Base-by-base conservation (phyloP, 2,113 vertebrate genomes). In the Odontophorus gujanensis region DNA sequence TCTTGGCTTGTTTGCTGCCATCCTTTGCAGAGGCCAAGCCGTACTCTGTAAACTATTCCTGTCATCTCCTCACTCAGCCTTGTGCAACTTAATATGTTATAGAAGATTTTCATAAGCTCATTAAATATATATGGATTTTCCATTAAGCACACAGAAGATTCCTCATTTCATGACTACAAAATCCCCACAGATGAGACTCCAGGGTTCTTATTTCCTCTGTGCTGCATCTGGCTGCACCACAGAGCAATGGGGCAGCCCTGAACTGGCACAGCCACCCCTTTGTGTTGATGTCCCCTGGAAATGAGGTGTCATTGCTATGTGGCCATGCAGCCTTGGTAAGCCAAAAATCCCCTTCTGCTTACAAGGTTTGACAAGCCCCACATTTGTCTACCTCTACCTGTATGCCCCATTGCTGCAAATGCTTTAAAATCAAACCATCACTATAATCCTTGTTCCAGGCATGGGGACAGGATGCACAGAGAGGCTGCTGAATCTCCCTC, bases 61-160 rank as follows among this genome's bases (percentile, higher is more conserved):
- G 72, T 75, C 68, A 75, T 74, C 65, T 73, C 75, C 82, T 66
- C 63, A 76, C 65, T 65, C 83, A 86, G 45, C 71, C 74, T 72
- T 77, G 36, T 61, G 76, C 65, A 95, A 90, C 8, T 81, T 73
- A 79, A 81, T 88, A 92, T 66, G 66, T 66, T 63, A 76, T 3
- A 93, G 57, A 92, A 74, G 36, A 88, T 91, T 91, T 95, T 42
- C 0, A 2, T 81, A 88, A 91, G 62, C 73, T 95, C 92, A 92
- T 92, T 94, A 95, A 94, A 92, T 90, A 90, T 81, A 45, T 68
- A 69, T 82, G 9, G 62, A 1, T 80, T 87, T 90, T 86, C 90
- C 87, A 90, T 83, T 88, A 95, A 83, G 65, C 72, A 81, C 50
- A 79, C 36, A 47, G 47, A 78, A 66, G 51, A 53, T 30, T 78